These are phyloP conservation scores for Poecilia picta DNA, from an alignment of 2,797 vertebrate genomes.

Conservation along the genomic window DNA sequence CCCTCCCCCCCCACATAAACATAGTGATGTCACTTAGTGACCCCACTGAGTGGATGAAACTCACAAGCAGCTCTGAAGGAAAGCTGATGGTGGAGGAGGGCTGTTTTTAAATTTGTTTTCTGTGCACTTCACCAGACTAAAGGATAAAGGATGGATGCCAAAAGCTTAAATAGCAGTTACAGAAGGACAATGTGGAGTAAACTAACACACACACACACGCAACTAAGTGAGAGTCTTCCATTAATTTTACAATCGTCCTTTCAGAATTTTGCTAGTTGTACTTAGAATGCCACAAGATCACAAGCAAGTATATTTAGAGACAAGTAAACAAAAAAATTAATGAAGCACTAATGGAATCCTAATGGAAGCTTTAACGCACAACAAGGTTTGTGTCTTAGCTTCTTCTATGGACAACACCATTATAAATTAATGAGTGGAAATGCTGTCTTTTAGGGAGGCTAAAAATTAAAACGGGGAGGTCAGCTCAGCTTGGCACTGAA, in stretches of 20 bases:
- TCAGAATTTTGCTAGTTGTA: conserved; percentile 63
- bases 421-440: conserved; percentile 63
- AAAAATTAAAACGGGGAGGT: conserved; percentile 55
- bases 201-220: conserved; percentile 27
- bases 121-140: conserved; percentile 49
- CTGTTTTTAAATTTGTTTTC: conserved; percentile 54
- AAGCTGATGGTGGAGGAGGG: conserved; percentile 15
- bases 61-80: conserved; percentile 49
- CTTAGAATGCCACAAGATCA: conserved; percentile 62
- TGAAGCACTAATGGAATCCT: conserved; percentile 85
- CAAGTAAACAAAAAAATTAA: conserved; percentile 73
- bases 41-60: conserved; percentile 63
- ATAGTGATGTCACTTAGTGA: conserved; percentile 70
- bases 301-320: conserved; percentile 58
- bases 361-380: conserved; percentile 78
- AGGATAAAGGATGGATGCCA: conserved; percentile 57
- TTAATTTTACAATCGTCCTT: conserved; percentile 71
- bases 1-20: conserved; percentile 65
- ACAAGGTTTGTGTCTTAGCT: conserved; percentile 66
- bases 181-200: conserved; percentile 33
- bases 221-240: conserved; percentile 64
- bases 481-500: conserved; percentile 54
- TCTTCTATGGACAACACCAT: conserved; percentile 63
- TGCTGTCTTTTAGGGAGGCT: conserved; percentile 35
- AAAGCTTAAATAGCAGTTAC: conserved; percentile 50